phyloP scores from a whole-genome alignment of 2,888 invertebrate species.

The Acleris cristana region DNA sequence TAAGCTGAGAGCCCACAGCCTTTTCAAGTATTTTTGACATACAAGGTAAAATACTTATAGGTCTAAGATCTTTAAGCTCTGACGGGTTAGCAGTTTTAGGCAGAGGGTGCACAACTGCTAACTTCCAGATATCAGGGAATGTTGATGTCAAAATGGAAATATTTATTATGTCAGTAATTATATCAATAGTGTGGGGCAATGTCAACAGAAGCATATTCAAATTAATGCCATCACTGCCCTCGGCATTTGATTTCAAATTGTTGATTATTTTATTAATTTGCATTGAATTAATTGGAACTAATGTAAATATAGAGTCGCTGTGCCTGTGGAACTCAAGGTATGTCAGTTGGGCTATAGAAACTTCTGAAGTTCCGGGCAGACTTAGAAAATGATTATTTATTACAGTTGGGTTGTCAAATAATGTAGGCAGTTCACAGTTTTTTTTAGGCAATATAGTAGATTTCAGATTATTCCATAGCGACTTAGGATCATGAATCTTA shows the following conservation, averaged over 20 bases:
- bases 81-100: neutral
- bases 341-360: neutral
- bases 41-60: conserved; percentile 21
- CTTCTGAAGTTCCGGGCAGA: neutral
- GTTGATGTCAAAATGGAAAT: too few relatives aligned
- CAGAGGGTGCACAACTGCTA: neutral
- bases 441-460: neutral
- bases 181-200: too few relatives aligned
- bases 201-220: too few relatives aligned
- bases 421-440: neutral
- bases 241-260: too few relatives aligned
- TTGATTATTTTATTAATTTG: too few relatives aligned
- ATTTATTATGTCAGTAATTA: too few relatives aligned
- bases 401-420: neutral
- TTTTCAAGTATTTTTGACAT: neutral
- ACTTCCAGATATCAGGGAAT: neutral
- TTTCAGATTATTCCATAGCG: conserved; percentile 2
- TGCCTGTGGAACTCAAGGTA: neutral
- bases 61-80: conserved; percentile 1
- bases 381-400: neutral
- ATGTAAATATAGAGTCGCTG: too few relatives aligned
- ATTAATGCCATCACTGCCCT: too few relatives aligned
- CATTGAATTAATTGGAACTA: too few relatives aligned
- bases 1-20: too few relatives aligned
- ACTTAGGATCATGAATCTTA: neutral